Evolutionary conservation across 2,888 invertebrate genomes (phyloP), one percentile per base, ranked within the genome.

Genomic region (Hypsopygia costalis): DNA sequence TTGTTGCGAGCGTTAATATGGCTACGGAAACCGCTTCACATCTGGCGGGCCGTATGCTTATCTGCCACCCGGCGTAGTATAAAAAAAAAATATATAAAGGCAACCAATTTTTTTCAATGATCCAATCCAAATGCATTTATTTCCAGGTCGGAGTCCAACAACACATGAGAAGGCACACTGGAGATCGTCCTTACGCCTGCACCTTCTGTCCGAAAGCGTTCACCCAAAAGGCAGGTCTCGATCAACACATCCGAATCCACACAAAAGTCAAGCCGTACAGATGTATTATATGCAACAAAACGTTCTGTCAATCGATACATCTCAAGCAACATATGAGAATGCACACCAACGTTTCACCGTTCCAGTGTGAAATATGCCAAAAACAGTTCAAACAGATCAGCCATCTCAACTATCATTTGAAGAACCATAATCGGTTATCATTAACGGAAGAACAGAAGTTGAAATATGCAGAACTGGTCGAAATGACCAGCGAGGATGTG

Each of bases 261-360:
- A 86, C 82, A 0, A 85, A 85, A 39, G 22, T 69, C 0, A 76
- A 80, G 11, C 87, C 87, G 0, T 87, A 80, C 71, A 62, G 77
- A 1, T 89, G 89, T 30, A 81, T 87, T 0, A 69, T 89, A 0
- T 89, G 89, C 56, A 51, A 52, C 6, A 87, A 87, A 35, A 55
- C 70, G 0, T 89, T 89, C 69, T 75, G 81, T 30, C 89, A 89
- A 34, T 82, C 86, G 0, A 74, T 88, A 0, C 69, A 71, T 3
- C 30, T 89, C 6, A 74, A 76, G 16, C 89, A 89, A 9, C 89
- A 89, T 28, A 88, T 89, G 87, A 41, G 88, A 0, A 85, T 83
- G 0, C 88, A 88, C 44, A 87, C 89, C 0, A 80, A 86, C 31
- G 80, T 88, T 0, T 68, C 81, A 0, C 88, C 88, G 0, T 88